A percentile compares a stretch with the other conserved stretches of the same genome.
Conservation (phyloP, 2,797 vertebrate species). For the Hyperoplus immaculatus region DNA sequence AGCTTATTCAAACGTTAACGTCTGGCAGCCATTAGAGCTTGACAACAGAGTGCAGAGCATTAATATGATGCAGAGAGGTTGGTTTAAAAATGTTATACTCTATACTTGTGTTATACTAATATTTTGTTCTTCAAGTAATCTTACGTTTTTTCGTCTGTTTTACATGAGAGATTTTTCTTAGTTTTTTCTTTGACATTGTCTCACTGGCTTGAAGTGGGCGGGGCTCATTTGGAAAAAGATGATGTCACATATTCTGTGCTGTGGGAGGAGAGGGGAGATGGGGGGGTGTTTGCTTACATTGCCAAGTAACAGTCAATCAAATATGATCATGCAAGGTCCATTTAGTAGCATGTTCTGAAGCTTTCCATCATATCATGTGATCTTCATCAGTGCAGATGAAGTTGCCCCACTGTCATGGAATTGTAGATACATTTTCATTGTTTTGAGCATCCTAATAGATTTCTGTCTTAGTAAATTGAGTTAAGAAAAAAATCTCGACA, state of each 20-base stretch:
- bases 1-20: conserved; percentile 38
- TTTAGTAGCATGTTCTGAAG: not conserved
- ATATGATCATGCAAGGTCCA: not conserved
- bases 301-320: not conserved
- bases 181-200: not conserved
- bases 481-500: too few relatives aligned
- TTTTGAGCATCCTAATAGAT: too few relatives aligned
- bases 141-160: not conserved
- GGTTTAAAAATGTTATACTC: not conserved
- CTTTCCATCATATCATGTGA: not conserved
- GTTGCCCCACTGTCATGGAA: not conserved
- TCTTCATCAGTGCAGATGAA: conserved; percentile 2
- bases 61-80: not conserved
- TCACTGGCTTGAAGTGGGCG: not conserved
- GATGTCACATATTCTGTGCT: not conserved
- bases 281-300: not conserved
- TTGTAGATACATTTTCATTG: not conserved
- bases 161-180: not conserved
- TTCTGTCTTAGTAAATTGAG: too few relatives aligned
- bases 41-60: not conserved
- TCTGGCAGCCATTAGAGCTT: conserved; percentile 16
- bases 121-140: too few relatives aligned
- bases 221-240: not conserved
- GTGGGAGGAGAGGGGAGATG: not conserved
- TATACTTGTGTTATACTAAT: too few relatives aligned